These are phyloP conservation scores for Centropus unirufus DNA, from an alignment of 2,113 vertebrate species.

Conservation along the genomic window DNA sequence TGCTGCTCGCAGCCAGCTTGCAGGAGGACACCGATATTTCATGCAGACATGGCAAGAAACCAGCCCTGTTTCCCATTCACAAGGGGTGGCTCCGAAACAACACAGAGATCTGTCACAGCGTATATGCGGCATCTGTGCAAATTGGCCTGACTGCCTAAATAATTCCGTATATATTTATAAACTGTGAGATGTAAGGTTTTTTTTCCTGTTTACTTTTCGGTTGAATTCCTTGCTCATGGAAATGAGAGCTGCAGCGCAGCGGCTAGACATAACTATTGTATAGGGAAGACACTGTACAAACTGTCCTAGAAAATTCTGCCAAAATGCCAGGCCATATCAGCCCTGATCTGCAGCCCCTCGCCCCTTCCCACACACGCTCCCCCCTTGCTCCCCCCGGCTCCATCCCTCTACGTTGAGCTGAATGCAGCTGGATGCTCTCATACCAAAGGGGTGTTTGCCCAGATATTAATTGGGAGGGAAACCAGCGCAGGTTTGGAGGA, in stretches of 20 bases:
- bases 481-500: neutral
- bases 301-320: constrained; percentile 73
- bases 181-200: constrained; percentile 69
- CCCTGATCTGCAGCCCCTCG: constrained; percentile 59
- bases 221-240: constrained; percentile 72
- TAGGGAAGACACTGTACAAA: constrained; percentile 68
- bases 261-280: constrained; percentile 72
- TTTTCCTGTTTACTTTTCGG: constrained; percentile 78
- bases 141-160: constrained; percentile 64
- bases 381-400: neutral
- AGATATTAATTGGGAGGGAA: neutral
- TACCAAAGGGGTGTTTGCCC: neutral
- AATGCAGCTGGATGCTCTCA: neutral
- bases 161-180: constrained; percentile 68
- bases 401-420: neutral
- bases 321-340: constrained; percentile 68
- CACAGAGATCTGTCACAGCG: constrained; percentile 44
- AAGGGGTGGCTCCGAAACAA: constrained; percentile 43
- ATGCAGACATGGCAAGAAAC: constrained; percentile 44
- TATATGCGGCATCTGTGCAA: constrained; percentile 62
- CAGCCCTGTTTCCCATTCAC: constrained; percentile 51
- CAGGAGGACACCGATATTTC: constrained; percentile 43
- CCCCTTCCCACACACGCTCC: constrained; percentile 21
- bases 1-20: constrained; percentile 49
- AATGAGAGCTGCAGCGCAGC: constrained; percentile 47